Evolutionary conservation across 2,113 vertebrate genomes (phyloP).

Genomic region (Pithys albifrons): DNA sequence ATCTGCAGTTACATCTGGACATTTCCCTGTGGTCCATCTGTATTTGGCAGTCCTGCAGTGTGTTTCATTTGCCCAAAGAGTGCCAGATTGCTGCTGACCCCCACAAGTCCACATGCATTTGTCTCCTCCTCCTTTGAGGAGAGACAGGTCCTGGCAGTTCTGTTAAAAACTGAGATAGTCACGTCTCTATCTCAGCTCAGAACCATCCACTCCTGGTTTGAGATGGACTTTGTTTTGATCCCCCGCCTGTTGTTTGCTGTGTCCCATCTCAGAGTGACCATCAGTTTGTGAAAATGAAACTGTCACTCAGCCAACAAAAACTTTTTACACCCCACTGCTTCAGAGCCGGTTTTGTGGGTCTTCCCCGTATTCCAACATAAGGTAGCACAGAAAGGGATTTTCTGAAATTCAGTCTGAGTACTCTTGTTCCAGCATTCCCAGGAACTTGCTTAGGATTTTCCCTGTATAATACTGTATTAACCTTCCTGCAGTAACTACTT

Average conservation of each 20-base stretch:
- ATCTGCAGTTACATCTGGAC: constrained; percentile 43
- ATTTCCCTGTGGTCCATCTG: neutral
- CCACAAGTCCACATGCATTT: neutral
- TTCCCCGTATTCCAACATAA: neutral
- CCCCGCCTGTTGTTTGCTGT: neutral
- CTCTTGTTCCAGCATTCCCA: neutral
- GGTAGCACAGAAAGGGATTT: neutral
- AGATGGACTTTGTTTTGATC: neutral
- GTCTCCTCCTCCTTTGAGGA: neutral
- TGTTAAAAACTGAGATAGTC: neutral
- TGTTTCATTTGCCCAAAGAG: neutral
- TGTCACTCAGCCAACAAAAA: neutral
- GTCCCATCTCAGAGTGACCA: neutral
- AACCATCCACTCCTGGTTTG: neutral
- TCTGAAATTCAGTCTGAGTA: neutral
- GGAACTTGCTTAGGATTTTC: neutral
- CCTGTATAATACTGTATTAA: neutral
- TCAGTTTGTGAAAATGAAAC: neutral
- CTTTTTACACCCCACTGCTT: neutral
- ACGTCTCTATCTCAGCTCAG: neutral
- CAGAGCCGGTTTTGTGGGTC: neutral
- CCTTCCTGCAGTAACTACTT: neutral
- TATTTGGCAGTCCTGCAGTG: neutral
- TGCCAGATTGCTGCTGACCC: neutral
- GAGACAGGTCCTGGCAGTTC: neutral